Conservation (phyloP, 2,888 invertebrate species). For the Rugalucina vietnamica region DNA sequence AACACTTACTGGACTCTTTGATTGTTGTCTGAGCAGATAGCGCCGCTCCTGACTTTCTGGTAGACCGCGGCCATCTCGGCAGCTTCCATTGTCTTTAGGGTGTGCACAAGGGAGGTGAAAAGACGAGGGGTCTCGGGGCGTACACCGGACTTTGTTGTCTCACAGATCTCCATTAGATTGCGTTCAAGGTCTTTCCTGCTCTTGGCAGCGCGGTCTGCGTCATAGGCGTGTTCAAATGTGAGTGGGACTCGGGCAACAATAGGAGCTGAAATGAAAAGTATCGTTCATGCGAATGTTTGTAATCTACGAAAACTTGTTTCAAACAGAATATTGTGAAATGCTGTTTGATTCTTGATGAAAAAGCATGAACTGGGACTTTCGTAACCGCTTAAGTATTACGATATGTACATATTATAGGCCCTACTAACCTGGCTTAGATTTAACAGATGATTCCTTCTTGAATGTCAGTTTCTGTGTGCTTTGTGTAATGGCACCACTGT, state of each 20-base stretch:
- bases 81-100: constrained; percentile 82
- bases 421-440: constrained; percentile 48
- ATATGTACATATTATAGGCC: no score
- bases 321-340: no score
- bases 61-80: constrained; percentile 77
- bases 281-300: no score
- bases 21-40: constrained; percentile 71
- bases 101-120: constrained; percentile 84
- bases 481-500: constrained; percentile 84
- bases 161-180: constrained; percentile 74
- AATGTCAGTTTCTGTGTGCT: constrained; percentile 82
- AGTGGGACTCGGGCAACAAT: constrained; percentile 85
- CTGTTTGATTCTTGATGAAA: constrained; percentile 70
- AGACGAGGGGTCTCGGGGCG: constrained; percentile 83
- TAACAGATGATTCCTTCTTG: constrained; percentile 56
- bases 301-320: no score
- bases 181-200: constrained; percentile 54
- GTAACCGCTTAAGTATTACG: constrained; percentile 76
- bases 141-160: constrained; percentile 79
- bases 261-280: constrained; percentile 66
- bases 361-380: constrained; percentile 57
- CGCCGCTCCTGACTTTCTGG: constrained; percentile 61
- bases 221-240: constrained; percentile 68
- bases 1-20: constrained; percentile 69
- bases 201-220: constrained; percentile 12